Percentiles rank a stretch among this genome's conserved stretches.
Conservation (phyloP, 1,140 invertebrate species). For the Lucilia sericata region DNA sequence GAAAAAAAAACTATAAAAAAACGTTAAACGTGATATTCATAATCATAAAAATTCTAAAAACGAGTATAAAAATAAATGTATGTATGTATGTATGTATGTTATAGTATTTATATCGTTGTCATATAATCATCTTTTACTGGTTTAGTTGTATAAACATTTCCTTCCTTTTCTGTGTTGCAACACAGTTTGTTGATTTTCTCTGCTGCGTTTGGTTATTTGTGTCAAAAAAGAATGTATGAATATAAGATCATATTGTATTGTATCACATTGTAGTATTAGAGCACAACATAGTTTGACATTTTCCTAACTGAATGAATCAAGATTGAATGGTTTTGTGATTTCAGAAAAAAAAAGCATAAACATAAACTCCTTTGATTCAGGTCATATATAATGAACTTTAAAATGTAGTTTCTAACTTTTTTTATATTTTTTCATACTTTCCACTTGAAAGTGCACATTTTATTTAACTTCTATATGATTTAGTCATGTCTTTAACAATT, state of each 20-base stretch:
- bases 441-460: slow-evolving; percentile 8
- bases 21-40: slow-evolving; percentile 15
- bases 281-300: slow-evolving; percentile 18
- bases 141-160: not conserved
- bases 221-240: not conserved
- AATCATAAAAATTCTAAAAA: slow-evolving; percentile 17
- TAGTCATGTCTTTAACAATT: not conserved
- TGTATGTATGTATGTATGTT: too few species aligned
- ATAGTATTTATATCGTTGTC: not conserved
- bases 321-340: slow-evolving; percentile 1
- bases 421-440: not conserved
- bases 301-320: slow-evolving; percentile 13
- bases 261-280: not conserved
- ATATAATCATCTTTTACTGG: slow-evolving; percentile 1
- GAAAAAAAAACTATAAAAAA: not conserved
- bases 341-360: not conserved
- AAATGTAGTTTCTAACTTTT: not conserved
- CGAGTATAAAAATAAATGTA: not conserved
- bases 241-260: not conserved
- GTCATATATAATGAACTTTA: slow-evolving; percentile 6
- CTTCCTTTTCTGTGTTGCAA: not conserved
- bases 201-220: not conserved
- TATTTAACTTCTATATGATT: not conserved
- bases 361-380: not conserved
- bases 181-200: not conserved